phyloP scores from a whole-genome alignment of 2,113 vertebrate species.

The Terrapene triunguis region DNA sequence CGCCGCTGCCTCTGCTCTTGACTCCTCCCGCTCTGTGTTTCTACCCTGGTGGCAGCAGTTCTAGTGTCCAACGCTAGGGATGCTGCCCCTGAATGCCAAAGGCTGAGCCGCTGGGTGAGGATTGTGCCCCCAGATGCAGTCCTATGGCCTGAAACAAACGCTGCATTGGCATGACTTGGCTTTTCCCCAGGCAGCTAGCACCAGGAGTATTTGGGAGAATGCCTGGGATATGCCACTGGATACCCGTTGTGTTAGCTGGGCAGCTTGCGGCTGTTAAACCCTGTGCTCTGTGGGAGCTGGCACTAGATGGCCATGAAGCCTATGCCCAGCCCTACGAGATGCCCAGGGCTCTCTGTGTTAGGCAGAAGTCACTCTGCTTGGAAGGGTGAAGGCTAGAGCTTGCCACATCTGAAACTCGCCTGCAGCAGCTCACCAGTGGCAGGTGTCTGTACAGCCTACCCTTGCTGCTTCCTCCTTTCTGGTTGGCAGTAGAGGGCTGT shows the following conservation, averaged over 20 bases:
- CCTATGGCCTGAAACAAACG: neutral
- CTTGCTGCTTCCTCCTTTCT: neutral
- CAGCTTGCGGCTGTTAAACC: neutral
- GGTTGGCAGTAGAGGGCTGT: neutral
- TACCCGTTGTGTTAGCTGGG: neutral
- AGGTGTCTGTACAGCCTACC: neutral
- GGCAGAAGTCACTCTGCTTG: neutral
- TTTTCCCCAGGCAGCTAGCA: neutral
- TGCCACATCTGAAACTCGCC: neutral
- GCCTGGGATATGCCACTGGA: neutral
- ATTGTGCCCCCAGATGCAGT: neutral
- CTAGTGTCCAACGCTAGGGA: neutral
- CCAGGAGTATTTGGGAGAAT: neutral
- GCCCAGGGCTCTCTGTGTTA: rapidly evolving
- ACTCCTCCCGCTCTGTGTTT: neutral
- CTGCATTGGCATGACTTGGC: neutral
- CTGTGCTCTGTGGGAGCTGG: neutral
- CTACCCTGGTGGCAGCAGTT: neutral
- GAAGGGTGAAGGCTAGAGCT: neutral
- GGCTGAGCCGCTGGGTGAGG: neutral
- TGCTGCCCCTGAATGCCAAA: neutral
- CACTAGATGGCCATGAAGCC: rapidly evolving
- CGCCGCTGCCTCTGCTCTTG: neutral
- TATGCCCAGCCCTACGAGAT: rapidly evolving
- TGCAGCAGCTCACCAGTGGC: neutral